phyloP scores from a whole-genome alignment of 2,113 vertebrate genomes.

The Grantiella picta region DNA sequence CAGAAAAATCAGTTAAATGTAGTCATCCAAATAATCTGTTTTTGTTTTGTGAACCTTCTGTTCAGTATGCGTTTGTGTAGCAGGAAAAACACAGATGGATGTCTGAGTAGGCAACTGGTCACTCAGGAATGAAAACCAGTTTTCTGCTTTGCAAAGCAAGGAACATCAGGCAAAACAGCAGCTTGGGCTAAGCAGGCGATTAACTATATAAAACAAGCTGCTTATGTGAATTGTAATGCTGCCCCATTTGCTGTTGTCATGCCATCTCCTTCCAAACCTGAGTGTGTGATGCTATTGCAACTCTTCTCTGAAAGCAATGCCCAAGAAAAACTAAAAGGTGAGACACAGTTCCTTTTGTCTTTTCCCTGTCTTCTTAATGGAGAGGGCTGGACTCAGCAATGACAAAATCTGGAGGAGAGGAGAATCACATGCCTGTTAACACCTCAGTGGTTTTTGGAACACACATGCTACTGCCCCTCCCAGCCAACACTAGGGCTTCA shows the following conservation, averaged over 20 bases:
- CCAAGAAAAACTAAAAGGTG: background rate
- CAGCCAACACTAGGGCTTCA: accelerated
- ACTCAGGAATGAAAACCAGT: background rate
- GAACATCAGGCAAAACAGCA: background rate
- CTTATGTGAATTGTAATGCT: background rate
- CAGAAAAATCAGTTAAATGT: background rate
- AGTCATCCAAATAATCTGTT: background rate
- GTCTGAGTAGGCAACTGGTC: background rate
- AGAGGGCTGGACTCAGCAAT: background rate
- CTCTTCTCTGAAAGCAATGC: background rate
- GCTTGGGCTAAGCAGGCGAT: background rate
- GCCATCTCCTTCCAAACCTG: background rate
- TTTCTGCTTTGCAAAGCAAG: background rate
- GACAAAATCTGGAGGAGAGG: background rate
- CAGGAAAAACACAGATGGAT: background rate
- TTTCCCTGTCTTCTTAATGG: background rate
- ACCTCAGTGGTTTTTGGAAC: background rate
- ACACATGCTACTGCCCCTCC: accelerated
- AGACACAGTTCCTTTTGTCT: background rate
- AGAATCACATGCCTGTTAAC: background rate
- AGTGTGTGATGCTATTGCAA: background rate
- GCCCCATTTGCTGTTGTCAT: background rate
- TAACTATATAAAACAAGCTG: background rate
- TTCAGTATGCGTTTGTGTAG: background rate
- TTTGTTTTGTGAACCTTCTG: background rate